Evolutionary conservation across 2,113 vertebrate genomes (phyloP), one percentile per base, ranked within the genome.

Genomic region (Artemisiospiza belli): DNA sequence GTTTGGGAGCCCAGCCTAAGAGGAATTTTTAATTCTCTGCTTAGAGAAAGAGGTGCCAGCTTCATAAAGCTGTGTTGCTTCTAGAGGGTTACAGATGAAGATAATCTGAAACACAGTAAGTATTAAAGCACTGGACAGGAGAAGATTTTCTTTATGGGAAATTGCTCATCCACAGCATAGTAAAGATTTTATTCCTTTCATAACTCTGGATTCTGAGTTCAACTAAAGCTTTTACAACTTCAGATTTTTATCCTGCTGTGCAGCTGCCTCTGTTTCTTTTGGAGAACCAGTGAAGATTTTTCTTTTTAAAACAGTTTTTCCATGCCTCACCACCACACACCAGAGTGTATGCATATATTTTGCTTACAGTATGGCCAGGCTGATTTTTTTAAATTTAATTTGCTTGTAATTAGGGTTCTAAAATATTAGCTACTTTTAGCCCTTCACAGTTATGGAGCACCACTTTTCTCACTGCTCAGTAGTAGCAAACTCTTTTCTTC

Each of bases 101-200:
- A 90, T 87, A 81, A 96, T 94, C 49, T 84, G 69, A 83, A 90
- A 76, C 58, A 72, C 66, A 84, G 27, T 49, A 78, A 76, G 64
- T 68, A 43, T 78, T 74, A 90, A 81, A 57, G 52, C 76, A 52
- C 55, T 83, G 85, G 72, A 67, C 39, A 78, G 81, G 61, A 82
- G 72, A 79, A 75, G 76, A 83, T 63, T 93, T 91, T 57, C 88
- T 91, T n/a, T 74, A 69, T 63, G 61, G 85, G 68, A 94, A 95
- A 81, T 94, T 79, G 80, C 88, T 64, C 90, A 68, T 92, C 90
- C 74, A 62, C 54, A 84, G 80, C 73, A 64, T 47, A 92, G 80
- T 92, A 81, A 92, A 96, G 92, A 63, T 93, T 97, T 97, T 95
- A 97, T 96, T 94, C 68, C 76, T 83, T 87, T 67, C 80, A 64